Percentiles rank a stretch among this genome's conserved stretches.
phyloP scores from a whole-genome alignment of 2,888 invertebrate genomes.

The Cerastis leucographa region DNA sequence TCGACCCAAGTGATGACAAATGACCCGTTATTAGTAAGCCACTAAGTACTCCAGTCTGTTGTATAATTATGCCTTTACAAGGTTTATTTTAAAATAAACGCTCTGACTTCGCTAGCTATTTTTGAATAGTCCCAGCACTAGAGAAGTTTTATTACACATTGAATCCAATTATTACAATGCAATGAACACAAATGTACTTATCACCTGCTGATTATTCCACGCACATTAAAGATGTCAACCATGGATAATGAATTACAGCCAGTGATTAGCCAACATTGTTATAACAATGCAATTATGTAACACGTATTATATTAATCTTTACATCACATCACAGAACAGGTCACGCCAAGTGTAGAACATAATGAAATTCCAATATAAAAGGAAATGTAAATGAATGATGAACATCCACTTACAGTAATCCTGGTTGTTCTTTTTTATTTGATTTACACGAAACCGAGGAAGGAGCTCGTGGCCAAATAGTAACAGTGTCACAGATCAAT shows the following conservation, averaged over 20 bases:
- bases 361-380: constrained; percentile 20
- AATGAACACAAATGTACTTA: constrained; percentile 24
- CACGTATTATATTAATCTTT: constrained; percentile 29
- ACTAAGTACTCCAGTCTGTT: too few species aligned
- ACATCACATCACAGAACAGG: constrained; percentile 1
- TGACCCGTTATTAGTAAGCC: too few species aligned
- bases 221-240: constrained; percentile 27
- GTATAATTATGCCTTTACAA: neutral
- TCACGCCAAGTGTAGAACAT: constrained; percentile 13
- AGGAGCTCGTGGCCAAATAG: too few species aligned
- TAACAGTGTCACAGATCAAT: too few species aligned
- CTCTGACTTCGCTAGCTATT: neutral
- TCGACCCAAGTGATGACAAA: too few species aligned
- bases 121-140: neutral
- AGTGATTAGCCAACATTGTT: constrained; percentile 27
- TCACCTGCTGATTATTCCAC: constrained; percentile 42
- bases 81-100: neutral
- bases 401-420: neutral
- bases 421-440: neutral
- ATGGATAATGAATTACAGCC: constrained; percentile 35
- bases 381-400: neutral
- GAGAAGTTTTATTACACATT: neutral
- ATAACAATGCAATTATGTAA: constrained; percentile 51
- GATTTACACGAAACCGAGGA: too few species aligned
- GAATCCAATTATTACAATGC: constrained; percentile 20